Base-by-base conservation (phyloP, 2,888 invertebrate genomes). In the Polia nebulosa region DNA sequence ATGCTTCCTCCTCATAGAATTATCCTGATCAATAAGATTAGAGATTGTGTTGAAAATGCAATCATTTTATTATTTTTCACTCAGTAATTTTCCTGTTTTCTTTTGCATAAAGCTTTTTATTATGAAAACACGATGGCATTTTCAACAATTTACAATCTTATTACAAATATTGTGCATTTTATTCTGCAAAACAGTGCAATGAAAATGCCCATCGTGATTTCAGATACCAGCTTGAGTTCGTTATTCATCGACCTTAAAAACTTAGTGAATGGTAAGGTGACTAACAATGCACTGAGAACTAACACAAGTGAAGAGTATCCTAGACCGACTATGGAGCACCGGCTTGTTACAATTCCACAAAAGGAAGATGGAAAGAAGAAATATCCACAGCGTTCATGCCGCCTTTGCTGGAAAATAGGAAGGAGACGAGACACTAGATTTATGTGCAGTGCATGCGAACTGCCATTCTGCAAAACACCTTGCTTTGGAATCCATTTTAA, bases 121-220 rank as follows among this genome's bases (percentile, higher is more conserved):
- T 90, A 90, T 92, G 95, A 93, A 95, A 95, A 94, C 95, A 95
- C 93, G 95, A 95, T 95, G 95, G 95, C 95, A 95, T 95, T 95
- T 95, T 95, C 95, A 95, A 95, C 95, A 95, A 92, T 89, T 84
- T 82, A 78, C 64, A 82, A 84, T 83, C 85, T 84, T 80, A 78
- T 88, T 63, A 81, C 76, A 79, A 80, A 76, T 78, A 77, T 76
- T 82, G 75, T 85, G 79, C 82, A 79, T 67, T 57, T 79, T 82
- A 55, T 56, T 69, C 32, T 74, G 65, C 71, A 84, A 86, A 86
- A 80, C 82, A 83, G 82, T 82, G 84, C 89, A 92, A 89, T 93
- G 95, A 95, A 95, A 95, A 96, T 95, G 94, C 92, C 96, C 92
- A 95, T 94, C 96, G 94, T 96, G 95, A 90, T 96, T 96, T 95